These are phyloP conservation scores for Strongylocentrotus purpuratus DNA, from an alignment of 35 echinoderm and acorn worm genomes.

Conservation along the genomic window DNA sequence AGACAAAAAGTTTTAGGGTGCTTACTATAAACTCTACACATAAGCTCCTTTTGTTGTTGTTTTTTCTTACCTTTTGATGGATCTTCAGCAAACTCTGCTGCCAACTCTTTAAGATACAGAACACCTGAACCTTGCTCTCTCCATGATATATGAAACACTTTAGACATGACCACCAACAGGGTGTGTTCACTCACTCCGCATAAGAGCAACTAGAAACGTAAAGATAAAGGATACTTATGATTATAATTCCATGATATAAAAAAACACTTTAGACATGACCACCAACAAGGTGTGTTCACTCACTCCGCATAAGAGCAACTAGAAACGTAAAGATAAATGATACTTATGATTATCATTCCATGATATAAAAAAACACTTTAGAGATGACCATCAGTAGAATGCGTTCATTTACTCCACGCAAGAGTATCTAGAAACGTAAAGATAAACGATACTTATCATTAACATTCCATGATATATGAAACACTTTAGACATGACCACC, in stretches of 20 bases:
- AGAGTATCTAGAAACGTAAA: neutral
- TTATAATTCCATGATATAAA: conserved; percentile 77
- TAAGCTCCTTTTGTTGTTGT: neutral
- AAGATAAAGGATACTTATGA: too few species aligned
- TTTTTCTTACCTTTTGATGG: conserved; percentile 69
- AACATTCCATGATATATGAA: conserved; percentile 87
- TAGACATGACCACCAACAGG: conserved; percentile 69
- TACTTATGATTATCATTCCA: conserved; percentile 66
- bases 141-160: conserved; percentile 89
- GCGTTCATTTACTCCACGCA: conserved; percentile 70
- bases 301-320: conserved; percentile 39
- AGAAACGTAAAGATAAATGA: neutral
- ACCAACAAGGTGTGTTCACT: conserved; percentile 79
- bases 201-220: conserved; percentile 10
- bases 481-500: conserved; percentile 67
- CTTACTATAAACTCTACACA: neutral
- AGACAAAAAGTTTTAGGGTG: too few species aligned
- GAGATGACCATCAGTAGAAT: conserved; percentile 65
- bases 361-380: conserved; percentile 85
- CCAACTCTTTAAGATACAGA: conserved; percentile 76
- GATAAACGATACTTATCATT: neutral
- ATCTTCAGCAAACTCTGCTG: conserved; percentile 85
- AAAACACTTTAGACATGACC: conserved; percentile 76
- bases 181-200: conserved; percentile 75
- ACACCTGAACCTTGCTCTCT: conserved; percentile 82